These are phyloP conservation scores for Clistopyga incitator DNA, from an alignment of 2,888 invertebrate species.

Conservation along the genomic window DNA sequence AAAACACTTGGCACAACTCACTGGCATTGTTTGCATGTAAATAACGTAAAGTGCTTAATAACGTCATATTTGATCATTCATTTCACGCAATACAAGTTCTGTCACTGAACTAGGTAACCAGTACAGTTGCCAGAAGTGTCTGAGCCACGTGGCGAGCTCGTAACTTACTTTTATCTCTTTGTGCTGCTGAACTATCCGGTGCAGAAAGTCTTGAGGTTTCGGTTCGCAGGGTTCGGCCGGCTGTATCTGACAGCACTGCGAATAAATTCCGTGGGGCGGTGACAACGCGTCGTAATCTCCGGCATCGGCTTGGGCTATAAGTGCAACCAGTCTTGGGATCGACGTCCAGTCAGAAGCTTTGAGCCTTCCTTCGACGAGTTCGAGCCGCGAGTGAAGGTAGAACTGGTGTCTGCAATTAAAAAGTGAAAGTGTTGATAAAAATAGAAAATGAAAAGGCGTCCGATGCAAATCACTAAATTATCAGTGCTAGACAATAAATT, in stretches of 20 bases:
- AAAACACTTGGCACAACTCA: background rate
- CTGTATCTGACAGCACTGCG: conserved; percentile 88
- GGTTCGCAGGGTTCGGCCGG: conserved; percentile 85
- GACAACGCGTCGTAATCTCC: conserved; percentile 89
- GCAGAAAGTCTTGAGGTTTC: conserved; percentile 88
- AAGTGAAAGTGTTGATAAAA: conserved; percentile 35
- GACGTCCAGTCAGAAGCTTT: conserved; percentile 89
- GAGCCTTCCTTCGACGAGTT: conserved; percentile 90
- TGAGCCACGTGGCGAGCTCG: background rate
- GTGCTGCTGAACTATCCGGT: conserved; percentile 88
- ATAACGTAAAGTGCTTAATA: background rate
- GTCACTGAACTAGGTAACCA: background rate
- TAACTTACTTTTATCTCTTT: conserved; percentile 85
- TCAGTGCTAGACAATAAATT: too few relatives aligned
- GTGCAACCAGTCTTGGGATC: conserved; percentile 90
- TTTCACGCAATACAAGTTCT: background rate
- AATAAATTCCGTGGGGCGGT: conserved; percentile 87
- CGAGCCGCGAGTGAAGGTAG: conserved; percentile 93
- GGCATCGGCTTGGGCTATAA: conserved; percentile 90
- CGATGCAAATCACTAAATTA: too few relatives aligned
- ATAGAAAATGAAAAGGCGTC: background rate
- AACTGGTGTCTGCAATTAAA: conserved; percentile 89
- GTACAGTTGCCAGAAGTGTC: background rate
- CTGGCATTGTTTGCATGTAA: background rate
- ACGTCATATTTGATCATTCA: conserved; percentile 1